Conservation (phyloP, 2,113 vertebrate species). For the Rhinichthys klamathensis region DNA sequence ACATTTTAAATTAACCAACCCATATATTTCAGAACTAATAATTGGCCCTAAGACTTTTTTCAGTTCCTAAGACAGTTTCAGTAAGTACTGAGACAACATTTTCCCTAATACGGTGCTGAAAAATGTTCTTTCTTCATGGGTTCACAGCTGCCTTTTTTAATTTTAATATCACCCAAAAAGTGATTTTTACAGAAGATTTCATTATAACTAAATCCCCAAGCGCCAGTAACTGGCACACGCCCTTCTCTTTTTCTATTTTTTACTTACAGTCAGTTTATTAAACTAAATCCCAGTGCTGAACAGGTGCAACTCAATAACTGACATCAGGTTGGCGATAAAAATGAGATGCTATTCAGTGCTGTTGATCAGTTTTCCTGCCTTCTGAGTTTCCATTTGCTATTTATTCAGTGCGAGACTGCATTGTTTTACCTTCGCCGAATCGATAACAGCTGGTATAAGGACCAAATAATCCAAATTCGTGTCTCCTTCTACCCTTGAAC, state of each 20-base stretch:
- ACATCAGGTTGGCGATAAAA: neutral
- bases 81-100: neutral
- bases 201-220: slow-evolving; percentile 33
- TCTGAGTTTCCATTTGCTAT: neutral
- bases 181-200: slow-evolving; percentile 1
- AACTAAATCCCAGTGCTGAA: slow-evolving; percentile 35
- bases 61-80: too few relatives aligned
- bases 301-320: slow-evolving; percentile 31
- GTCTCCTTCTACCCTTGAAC: slow-evolving; percentile 21
- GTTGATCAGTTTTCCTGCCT: neutral
- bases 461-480: slow-evolving; percentile 5
- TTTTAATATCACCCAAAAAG: slow-evolving; percentile 35
- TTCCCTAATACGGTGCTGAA: slow-evolving; percentile 1
- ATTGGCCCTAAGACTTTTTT: slow-evolving; percentile 19
- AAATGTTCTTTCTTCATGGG: neutral
- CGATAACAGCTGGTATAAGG: slow-evolving; percentile 4
- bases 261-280: slow-evolving; percentile 18
- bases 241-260: neutral
- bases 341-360: neutral
- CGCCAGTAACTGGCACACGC: neutral
- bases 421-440: neutral
- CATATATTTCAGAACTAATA: slow-evolving; percentile 43
- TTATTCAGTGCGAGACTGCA: slow-evolving; percentile 6
- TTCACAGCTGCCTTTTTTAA: slow-evolving; percentile 4
- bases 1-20: slow-evolving; percentile 25